Conservation (phyloP, 2,113 vertebrate species). For the Illadopsis cleaveri region DNA sequence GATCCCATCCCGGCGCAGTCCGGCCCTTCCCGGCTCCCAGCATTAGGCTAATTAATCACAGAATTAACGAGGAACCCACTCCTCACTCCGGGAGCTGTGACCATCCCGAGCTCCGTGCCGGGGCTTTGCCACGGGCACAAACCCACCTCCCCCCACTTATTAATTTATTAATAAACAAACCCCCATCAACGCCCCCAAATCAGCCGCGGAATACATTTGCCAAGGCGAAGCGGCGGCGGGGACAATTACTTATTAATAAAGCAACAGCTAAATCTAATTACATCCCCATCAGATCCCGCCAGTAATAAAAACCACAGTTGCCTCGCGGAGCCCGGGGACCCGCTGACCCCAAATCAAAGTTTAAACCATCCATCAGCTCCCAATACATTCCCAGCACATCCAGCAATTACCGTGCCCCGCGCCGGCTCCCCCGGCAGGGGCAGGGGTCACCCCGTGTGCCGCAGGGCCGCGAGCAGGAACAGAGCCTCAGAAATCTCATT, state of each 20-base stretch:
- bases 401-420: slow-evolving; percentile 74
- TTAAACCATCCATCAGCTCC: slow-evolving; percentile 74
- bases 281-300: slow-evolving; percentile 75
- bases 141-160: not conserved
- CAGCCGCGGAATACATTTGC: slow-evolving; percentile 69
- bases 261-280: slow-evolving; percentile 81
- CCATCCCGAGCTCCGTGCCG: too few relatives aligned
- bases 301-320: slow-evolving; percentile 70
- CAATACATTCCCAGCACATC: slow-evolving; percentile 67
- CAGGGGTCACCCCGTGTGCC: slow-evolving; percentile 58
- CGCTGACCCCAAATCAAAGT: slow-evolving; percentile 73
- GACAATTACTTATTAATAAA: slow-evolving; percentile 82
- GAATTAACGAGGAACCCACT: too few relatives aligned
- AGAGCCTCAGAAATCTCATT: slow-evolving; percentile 85
- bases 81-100: too few relatives aligned
- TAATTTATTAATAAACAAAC: slow-evolving; percentile 57
- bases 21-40: too few relatives aligned
- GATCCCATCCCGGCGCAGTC: too few relatives aligned
- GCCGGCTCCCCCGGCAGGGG: slow-evolving; percentile 57
- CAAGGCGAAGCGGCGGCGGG: slow-evolving; percentile 47
- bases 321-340: slow-evolving; percentile 71
- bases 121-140: slow-evolving; percentile 4
- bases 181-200: slow-evolving; percentile 58
- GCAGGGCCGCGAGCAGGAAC: slow-evolving; percentile 73
- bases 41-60: too few relatives aligned